Percentiles rank a stretch among this genome's conserved stretches.
These are phyloP conservation scores for Physella acuta DNA, from an alignment of 1,140 invertebrate species.

Conservation along the genomic window DNA sequence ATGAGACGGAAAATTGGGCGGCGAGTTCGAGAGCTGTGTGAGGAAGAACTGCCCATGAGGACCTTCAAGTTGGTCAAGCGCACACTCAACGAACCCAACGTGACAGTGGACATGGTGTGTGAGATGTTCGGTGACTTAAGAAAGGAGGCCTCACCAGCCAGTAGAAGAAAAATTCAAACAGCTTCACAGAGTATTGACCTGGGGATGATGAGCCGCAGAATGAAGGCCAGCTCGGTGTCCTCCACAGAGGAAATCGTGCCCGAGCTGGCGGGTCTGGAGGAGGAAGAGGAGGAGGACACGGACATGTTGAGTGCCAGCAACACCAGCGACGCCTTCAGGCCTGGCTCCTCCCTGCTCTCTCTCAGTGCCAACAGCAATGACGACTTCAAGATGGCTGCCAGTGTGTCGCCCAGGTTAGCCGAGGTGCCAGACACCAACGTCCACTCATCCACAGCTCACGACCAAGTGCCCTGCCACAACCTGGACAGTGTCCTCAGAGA, in stretches of 20 bases:
- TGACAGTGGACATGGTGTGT: conserved; percentile 48
- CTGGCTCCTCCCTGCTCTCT: neutral
- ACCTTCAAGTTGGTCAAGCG: conserved; percentile 30
- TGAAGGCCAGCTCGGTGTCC: neutral
- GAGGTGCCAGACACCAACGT: neutral
- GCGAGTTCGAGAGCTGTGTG: conserved; percentile 50
- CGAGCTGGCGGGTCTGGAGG: conserved; percentile 24
- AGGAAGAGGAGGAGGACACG: conserved; percentile 26
- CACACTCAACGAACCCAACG: conserved; percentile 40
- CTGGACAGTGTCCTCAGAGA: conserved; percentile 40
- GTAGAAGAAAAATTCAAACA: conserved; percentile 10
- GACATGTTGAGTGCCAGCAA: conserved; percentile 26
- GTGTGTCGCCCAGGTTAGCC: conserved; percentile 4
- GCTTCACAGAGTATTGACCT: conserved; percentile 26
- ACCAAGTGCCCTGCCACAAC: conserved; percentile 26
- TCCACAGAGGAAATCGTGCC: conserved; percentile 30
- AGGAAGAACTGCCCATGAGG: conserved; percentile 36
- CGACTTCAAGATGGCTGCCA: conserved; percentile 38
- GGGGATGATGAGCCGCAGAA: conserved; percentile 8
- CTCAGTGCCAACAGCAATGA: conserved; percentile 8
- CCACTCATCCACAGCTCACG: conserved; percentile 19
- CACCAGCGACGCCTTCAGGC: conserved; percentile 27
- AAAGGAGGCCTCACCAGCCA: neutral
- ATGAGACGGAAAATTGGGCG: conserved; percentile 45
- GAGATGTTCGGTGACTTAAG: conserved; percentile 49